These are phyloP conservation scores for Hydropsyche betteni DNA, from an alignment of 2,888 invertebrate genomes.

Conservation along the genomic window DNA sequence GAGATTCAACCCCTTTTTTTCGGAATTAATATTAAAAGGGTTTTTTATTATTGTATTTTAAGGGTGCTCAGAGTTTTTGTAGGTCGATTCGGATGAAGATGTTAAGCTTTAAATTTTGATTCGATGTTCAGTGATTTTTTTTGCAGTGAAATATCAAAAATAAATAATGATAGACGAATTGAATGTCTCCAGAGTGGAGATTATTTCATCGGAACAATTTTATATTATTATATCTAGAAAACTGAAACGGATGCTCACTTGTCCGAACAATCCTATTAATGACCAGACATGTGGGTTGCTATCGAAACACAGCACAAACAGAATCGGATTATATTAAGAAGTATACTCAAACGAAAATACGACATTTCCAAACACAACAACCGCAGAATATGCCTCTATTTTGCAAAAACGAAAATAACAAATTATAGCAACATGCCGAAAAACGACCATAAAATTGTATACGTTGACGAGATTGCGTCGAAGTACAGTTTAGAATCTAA, in stretches of 20 bases:
- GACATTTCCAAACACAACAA: no score
- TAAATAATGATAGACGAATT: no score
- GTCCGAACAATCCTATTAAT: conserved; percentile 14
- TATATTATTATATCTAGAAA: background rate
- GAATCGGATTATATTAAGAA: background rate
- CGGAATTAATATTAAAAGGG: background rate
- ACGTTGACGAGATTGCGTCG: conserved; percentile 7
- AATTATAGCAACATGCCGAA: no score
- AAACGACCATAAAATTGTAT: background rate
- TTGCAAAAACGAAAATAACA: no score
- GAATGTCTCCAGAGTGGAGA: no score
- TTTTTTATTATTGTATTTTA: background rate
- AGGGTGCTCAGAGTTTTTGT: no score
- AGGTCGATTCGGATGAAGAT: no score
- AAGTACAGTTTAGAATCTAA: conserved; percentile 47
- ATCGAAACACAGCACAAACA: background rate
- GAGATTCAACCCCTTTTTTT: conserved; percentile 42
- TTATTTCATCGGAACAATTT: background rate
- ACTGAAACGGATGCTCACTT: conserved; percentile 16
- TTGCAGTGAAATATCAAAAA: no score
- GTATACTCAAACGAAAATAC: background rate
- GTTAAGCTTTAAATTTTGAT: no score
- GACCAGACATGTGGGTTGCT: conserved; percentile 1
- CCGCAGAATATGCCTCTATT: no score
- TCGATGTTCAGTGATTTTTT: no score